phyloP scores from a whole-genome alignment of 2,888 invertebrate species.

The Eristalis tenax region DNA sequence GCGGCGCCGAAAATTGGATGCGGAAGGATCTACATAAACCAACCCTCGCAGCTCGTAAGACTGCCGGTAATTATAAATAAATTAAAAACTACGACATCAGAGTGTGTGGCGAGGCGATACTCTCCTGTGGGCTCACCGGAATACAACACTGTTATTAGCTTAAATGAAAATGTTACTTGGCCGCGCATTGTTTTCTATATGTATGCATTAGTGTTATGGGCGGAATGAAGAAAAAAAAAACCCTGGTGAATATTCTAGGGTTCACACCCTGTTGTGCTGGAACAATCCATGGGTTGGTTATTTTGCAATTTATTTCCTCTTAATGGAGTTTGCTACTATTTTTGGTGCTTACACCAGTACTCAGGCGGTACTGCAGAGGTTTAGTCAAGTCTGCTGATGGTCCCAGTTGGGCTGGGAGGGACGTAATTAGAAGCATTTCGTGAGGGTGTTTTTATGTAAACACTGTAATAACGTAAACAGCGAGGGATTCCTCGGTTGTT shows the following conservation, averaged over 20 bases:
- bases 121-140: not conserved
- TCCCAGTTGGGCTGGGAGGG: not conserved
- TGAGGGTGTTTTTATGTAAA: not conserved
- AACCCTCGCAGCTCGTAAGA: not conserved
- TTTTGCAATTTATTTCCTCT: slow-evolving; percentile 19
- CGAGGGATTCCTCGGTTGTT: no score
- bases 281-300: slow-evolving; percentile 4
- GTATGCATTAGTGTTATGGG: slow-evolving; percentile 1
- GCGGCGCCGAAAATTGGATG: slow-evolving; percentile 14
- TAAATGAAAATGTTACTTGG: slow-evolving; percentile 31
- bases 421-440: slow-evolving; percentile 1
- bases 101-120: not conserved
- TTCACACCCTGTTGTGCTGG: not conserved
- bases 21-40: slow-evolving; percentile 16
- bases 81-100: slow-evolving; percentile 24
- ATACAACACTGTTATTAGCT: slow-evolving; percentile 20
- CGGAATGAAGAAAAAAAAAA: not conserved
- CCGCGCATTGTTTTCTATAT: slow-evolving; percentile 8
- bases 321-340: slow-evolving; percentile 29
- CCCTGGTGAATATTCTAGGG: not conserved
- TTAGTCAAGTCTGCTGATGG: not conserved
- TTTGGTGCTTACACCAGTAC: not conserved
- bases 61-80: slow-evolving; percentile 44
- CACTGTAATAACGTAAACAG: not conserved
- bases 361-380: slow-evolving; percentile 5